Conservation (phyloP, 1,140 invertebrate genomes). For the Brachionus manjavacas region DNA sequence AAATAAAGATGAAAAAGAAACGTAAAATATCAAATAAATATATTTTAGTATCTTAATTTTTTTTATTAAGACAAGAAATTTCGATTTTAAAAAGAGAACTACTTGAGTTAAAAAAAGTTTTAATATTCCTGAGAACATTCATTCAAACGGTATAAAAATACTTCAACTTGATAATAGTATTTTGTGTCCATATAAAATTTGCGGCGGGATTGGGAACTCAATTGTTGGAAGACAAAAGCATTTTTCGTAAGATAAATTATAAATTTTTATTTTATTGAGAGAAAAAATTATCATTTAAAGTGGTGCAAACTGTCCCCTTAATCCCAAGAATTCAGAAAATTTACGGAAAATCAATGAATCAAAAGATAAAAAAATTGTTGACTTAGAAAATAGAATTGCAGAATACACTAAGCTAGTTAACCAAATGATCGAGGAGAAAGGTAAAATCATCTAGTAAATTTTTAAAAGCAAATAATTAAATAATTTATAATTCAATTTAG, state of each 20-base stretch:
- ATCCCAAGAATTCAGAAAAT: not conserved
- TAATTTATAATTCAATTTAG: not conserved
- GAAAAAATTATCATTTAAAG: not conserved
- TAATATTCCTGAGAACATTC: not conserved
- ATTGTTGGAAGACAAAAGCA: not conserved
- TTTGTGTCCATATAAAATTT: not conserved
- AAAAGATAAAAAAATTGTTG: not conserved
- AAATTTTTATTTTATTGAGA: not conserved
- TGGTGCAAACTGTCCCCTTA: not conserved
- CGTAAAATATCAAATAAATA: not conserved
- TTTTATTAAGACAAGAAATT: not conserved
- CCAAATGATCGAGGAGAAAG: not conserved
- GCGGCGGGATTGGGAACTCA: not conserved
- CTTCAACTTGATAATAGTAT: not conserved
- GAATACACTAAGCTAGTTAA: not conserved
- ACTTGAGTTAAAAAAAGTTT: not conserved
- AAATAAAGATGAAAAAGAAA: not conserved
- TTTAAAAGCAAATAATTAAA: not conserved
- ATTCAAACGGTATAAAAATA: not conserved
- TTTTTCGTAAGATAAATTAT: not conserved
- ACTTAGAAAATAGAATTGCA: not conserved
- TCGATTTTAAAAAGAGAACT: not conserved
- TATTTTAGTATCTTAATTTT: not conserved
- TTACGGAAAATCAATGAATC: not conserved
- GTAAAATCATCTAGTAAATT: not conserved